phyloP scores from a whole-genome alignment of 2,113 vertebrate genomes.

The Chamaea fasciata region DNA sequence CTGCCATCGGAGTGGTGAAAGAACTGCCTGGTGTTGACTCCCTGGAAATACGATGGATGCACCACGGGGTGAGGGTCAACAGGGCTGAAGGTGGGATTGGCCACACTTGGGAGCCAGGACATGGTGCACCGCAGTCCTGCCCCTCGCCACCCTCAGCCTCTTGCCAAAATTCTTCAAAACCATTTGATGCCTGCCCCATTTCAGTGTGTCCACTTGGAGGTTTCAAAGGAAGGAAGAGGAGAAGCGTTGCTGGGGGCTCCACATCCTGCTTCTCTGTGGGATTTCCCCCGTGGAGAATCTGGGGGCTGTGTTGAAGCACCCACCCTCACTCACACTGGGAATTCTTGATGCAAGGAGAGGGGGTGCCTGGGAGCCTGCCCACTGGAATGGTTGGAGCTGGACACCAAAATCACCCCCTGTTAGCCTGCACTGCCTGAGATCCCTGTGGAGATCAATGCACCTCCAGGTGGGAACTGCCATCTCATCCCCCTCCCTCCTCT shows the following conservation, averaged over 20 bases:
- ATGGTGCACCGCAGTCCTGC: accelerated
- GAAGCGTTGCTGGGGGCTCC: accelerated
- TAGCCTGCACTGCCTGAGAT: neutral
- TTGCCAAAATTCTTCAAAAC: neutral
- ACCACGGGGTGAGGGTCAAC: accelerated
- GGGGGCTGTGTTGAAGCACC: neutral
- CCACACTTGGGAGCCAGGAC: neutral
- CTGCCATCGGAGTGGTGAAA: neutral
- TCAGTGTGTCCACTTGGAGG: neutral
- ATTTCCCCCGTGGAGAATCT: neutral
- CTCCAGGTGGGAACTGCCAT: neutral
- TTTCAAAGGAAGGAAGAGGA: neutral
- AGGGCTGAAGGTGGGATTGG: neutral
- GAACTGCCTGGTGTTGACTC: neutral
- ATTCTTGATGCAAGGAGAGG: neutral
- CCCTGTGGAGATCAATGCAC: neutral
- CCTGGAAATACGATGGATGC: neutral
- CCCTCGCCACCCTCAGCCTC: neutral
- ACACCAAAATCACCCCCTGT: accelerated
- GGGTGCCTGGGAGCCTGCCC: neutral
- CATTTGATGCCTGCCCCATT: neutral
- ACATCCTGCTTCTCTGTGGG: neutral
- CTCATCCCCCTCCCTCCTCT: neutral
- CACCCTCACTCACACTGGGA: neutral
- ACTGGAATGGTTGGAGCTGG: neutral